A percentile compares a stretch with the other conserved stretches of the same genome.
Evolutionary conservation across 2,797 vertebrate species (phyloP).

Genomic region (Arctocebus calabarensis): DNA sequence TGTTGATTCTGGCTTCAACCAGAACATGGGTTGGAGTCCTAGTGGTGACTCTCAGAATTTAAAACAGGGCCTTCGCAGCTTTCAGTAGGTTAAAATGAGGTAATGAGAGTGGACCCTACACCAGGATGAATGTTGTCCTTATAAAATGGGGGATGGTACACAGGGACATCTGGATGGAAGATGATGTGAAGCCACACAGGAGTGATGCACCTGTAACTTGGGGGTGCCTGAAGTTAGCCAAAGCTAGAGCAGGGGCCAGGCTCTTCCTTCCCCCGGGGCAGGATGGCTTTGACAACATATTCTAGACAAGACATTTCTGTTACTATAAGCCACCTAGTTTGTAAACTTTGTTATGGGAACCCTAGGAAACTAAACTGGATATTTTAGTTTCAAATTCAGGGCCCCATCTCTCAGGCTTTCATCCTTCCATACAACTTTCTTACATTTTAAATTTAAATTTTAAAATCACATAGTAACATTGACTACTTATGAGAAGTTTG

Average conservation of each 20-base stretch:
- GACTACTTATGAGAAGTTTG: background rate
- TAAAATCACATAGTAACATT: background rate
- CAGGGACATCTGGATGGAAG: background rate
- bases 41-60: background rate
- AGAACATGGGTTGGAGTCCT: background rate
- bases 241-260: background rate
- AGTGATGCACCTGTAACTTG: background rate
- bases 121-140: background rate
- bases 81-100: background rate
- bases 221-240: background rate
- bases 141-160: background rate
- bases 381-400: background rate
- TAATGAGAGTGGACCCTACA: rapidly evolving
- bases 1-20: background rate
- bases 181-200: background rate
- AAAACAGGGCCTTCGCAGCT: background rate
- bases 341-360: background rate
- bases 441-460: background rate
- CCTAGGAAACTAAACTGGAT: background rate
- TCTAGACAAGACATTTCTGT: background rate
- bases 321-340: background rate
- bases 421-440: background rate
- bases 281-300: background rate
- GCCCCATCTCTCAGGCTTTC: background rate
- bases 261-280: background rate